Percentiles rank a stretch among this genome's conserved stretches.
Evolutionary conservation across 1,140 invertebrate genomes (phyloP).

Genomic region (Linepithema humile): DNA sequence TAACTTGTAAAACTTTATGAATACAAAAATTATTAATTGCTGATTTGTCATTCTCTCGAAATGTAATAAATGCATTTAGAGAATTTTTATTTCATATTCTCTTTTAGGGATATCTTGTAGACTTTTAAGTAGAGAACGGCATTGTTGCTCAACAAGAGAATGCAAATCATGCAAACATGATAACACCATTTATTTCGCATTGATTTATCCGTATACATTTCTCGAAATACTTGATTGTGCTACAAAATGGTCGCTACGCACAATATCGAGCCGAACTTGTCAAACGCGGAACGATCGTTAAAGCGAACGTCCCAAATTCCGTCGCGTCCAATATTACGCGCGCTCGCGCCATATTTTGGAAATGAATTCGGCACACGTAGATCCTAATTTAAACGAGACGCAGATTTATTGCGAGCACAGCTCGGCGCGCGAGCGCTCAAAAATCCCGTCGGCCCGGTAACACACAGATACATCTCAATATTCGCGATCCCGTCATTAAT

Average conservation of each 20-base stretch:
- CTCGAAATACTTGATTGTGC: neutral
- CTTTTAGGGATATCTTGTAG: no score
- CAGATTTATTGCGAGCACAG: slow-evolving; percentile 49
- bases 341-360: slow-evolving; percentile 32
- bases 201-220: slow-evolving; percentile 11
- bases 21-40: no score
- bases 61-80: no score
- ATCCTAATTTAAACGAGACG: slow-evolving; percentile 47
- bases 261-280: neutral
- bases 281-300: neutral
- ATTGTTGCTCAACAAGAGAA: no score
- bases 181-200: neutral
- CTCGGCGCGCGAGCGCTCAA: slow-evolving; percentile 6
- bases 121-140: no score
- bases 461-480: slow-evolving; percentile 53
- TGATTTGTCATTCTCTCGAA: no score
- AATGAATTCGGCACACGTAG: slow-evolving; percentile 55
- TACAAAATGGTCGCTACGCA: neutral
- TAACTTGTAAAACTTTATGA: no score
- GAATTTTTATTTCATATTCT: no score
- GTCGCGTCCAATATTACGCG: slow-evolving; percentile 46
- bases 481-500: slow-evolving; percentile 58
- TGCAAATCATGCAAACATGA: no score
- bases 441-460: slow-evolving; percentile 26
- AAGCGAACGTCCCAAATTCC: slow-evolving; percentile 22